Percentiles rank a stretch among this genome's conserved stretches.
Conservation (phyloP, 2,113 vertebrate genomes). For the Leptocoma aspasia region DNA sequence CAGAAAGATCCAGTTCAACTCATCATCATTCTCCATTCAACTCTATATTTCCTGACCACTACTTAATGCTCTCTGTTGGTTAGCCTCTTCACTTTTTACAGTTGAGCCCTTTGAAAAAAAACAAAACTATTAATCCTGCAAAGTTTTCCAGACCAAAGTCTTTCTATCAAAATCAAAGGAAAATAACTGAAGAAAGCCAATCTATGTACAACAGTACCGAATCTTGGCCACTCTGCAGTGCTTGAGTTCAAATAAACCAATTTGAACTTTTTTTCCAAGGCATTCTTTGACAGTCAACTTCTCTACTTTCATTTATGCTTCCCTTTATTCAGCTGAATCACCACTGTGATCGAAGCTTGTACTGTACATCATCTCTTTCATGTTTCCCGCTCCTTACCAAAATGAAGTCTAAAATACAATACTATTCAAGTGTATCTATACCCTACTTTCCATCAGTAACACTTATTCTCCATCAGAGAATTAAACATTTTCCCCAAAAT, state of each 20-base stretch:
- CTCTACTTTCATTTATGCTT: not conserved
- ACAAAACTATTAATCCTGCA: not conserved
- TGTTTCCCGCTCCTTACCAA: not conserved
- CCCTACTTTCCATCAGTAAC: not conserved
- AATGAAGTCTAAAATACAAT: not conserved
- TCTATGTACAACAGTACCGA: not conserved
- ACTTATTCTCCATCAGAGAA: not conserved
- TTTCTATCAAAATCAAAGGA: not conserved
- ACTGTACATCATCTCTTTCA: not conserved
- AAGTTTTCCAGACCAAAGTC: not conserved
- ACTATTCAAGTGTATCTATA: not conserved
- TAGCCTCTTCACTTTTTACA: not conserved
- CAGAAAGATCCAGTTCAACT: not conserved
- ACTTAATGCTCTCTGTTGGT: not conserved
- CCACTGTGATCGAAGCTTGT: not conserved
- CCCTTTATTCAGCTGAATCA: not conserved
- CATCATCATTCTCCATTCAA: not conserved
- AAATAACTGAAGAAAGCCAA: not conserved
- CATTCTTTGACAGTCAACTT: not conserved
- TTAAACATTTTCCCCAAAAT: not conserved
- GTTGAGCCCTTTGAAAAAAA: not conserved
- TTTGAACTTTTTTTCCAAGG: not conserved
- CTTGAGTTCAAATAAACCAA: not conserved
- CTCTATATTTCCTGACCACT: not conserved
- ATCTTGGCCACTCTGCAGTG: not conserved